Evolutionary conservation across 2,113 vertebrate genomes (phyloP).

Genomic region (Sterrhoptilus dennistouni): DNA sequence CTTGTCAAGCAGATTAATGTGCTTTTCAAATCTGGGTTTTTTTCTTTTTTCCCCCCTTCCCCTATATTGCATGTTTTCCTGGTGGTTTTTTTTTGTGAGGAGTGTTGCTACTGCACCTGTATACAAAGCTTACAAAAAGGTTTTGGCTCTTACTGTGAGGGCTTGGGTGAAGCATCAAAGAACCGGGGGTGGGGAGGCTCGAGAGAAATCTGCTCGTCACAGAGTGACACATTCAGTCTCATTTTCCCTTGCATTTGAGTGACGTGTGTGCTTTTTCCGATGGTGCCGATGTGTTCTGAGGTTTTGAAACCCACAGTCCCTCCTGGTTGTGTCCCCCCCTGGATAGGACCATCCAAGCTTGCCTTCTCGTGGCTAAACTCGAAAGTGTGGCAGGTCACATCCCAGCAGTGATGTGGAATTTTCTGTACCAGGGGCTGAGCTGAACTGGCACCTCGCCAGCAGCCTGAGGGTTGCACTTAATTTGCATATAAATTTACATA

Average conservation of each 20-base stretch:
- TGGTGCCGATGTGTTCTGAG: rapidly evolving
- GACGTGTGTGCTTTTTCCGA: neutral
- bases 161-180: neutral
- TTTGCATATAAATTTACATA: constrained; percentile 66
- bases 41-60: neutral
- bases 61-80: neutral
- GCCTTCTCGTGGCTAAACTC: neutral
- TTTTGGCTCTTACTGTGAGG: neutral
- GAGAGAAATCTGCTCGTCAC: constrained; percentile 4
- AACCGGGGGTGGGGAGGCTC: neutral
- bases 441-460: constrained; percentile 10
- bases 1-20: constrained; percentile 71
- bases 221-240: neutral
- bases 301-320: neutral
- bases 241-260: neutral
- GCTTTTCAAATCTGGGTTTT: constrained; percentile 50
- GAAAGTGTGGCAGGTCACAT: neutral
- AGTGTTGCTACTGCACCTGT: constrained; percentile 30
- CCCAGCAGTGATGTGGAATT: neutral
- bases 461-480: constrained; percentile 30
- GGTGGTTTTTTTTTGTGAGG: neutral
- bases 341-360: neutral
- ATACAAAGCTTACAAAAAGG: neutral
- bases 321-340: rapidly evolving
- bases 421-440: neutral